These are phyloP conservation scores for Ormia ochracea DNA, from an alignment of 2,888 invertebrate genomes.

Conservation along the genomic window DNA sequence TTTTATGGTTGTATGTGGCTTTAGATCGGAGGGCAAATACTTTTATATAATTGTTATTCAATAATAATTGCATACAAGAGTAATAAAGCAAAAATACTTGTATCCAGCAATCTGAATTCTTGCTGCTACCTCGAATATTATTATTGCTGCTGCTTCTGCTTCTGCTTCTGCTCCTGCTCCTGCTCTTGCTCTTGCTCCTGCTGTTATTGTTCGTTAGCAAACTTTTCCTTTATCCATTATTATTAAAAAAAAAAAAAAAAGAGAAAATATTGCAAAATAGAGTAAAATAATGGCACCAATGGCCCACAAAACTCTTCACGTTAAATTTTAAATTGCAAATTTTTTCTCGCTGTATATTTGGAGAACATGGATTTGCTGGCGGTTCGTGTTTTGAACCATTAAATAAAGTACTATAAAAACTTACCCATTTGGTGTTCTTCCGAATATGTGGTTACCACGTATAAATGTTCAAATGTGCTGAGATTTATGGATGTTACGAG, in stretches of 20 bases:
- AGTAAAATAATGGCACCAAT: neutral
- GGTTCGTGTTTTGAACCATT: constrained; percentile 5
- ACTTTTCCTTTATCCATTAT: neutral
- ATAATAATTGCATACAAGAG: constrained; percentile 29
- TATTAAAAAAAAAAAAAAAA: neutral
- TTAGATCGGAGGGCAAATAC: constrained; percentile 33
- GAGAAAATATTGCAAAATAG: constrained; percentile 3
- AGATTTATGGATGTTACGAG: neutral
- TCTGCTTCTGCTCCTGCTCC: neutral
- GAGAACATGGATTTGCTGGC: neutral
- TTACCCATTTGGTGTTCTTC: neutral
- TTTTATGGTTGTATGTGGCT: neutral
- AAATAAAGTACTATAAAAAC: neutral
- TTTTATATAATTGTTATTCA: constrained; percentile 56
- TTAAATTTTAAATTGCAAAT: constrained; percentile 4
- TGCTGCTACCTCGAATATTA: neutral
- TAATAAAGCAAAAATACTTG: neutral
- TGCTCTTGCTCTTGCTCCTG: no score
- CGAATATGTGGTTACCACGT: neutral
- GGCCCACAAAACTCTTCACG: neutral
- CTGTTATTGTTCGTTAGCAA: constrained; percentile 1
- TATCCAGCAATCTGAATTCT: constrained; percentile 15
- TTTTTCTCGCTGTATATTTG: neutral
- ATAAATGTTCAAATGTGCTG: neutral
- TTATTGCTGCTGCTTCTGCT: no score